Evolutionary conservation across 30 jellyfish, hydroid and myxozoan species (phyloP).

Genomic region (Aurelia sp.): DNA sequence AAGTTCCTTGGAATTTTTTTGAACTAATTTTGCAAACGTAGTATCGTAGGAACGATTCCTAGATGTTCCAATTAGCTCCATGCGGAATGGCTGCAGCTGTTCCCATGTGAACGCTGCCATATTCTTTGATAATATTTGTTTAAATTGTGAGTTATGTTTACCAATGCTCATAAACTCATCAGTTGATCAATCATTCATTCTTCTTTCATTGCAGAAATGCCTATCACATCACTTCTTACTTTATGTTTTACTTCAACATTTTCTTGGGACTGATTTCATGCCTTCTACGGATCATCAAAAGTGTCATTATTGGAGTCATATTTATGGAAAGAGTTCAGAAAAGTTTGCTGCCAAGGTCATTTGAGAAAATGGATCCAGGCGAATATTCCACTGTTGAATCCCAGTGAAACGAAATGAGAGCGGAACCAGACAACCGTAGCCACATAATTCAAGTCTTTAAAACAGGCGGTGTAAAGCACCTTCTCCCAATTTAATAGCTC

Average conservation of each 20-base stretch:
- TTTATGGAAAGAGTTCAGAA: constrained; percentile 86
- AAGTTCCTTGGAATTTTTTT: too few species aligned
- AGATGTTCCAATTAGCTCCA: too few species aligned
- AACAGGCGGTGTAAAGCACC: too few species aligned
- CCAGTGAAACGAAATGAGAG: background rate
- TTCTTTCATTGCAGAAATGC: constrained; percentile 69
- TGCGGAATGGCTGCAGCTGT: too few species aligned
- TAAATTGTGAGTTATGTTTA: too few species aligned
- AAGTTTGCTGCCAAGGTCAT: constrained; percentile 79
- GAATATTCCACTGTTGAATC: background rate
- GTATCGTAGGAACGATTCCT: too few species aligned
- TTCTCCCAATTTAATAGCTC: too few species aligned
- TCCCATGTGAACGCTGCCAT: too few species aligned
- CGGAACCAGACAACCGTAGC: background rate
- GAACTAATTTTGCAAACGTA: too few species aligned
- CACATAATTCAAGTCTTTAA: background rate
- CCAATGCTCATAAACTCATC: too few species aligned
- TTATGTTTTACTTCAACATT: constrained; percentile 84
- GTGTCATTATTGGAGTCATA: constrained; percentile 71
- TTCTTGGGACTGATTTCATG: constrained; percentile 89
- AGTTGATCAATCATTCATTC: too few species aligned
- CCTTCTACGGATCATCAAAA: constrained; percentile 69
- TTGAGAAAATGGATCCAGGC: constrained; percentile 93
- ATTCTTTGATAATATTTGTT: too few species aligned
- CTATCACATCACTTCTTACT: constrained; percentile 79